phyloP scores from a whole-genome alignment of 2,113 vertebrate genomes.

The Alectura lathami region DNA sequence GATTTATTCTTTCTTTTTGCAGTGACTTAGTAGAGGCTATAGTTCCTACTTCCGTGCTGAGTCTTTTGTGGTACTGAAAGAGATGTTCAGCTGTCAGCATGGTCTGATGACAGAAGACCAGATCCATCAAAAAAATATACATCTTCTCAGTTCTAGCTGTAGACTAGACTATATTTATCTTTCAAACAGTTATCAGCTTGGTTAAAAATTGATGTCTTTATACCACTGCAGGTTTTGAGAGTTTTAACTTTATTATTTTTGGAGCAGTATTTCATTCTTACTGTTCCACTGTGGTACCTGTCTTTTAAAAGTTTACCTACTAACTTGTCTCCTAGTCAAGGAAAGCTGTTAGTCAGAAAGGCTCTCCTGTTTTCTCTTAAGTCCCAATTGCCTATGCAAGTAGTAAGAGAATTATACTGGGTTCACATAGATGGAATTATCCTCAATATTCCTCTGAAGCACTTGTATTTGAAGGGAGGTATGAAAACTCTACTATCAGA shows the following conservation, averaged over 20 bases:
- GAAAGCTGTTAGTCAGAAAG: neutral
- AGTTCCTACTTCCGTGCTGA: neutral
- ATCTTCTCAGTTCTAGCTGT: neutral
- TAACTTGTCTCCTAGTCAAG: neutral
- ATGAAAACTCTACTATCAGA: neutral
- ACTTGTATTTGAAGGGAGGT: neutral
- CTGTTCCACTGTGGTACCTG: neutral
- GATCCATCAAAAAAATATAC: neutral
- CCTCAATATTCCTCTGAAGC: neutral
- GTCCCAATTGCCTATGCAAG: neutral
- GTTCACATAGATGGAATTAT: neutral
- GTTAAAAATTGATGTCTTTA: slow-evolving; percentile 15
- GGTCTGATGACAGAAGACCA: neutral
- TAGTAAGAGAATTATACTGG: neutral
- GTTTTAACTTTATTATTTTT: neutral
- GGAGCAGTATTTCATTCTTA: slow-evolving; percentile 10
- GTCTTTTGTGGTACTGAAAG: neutral
- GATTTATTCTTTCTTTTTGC: neutral
- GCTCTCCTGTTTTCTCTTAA: neutral
- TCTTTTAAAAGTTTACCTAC: neutral
- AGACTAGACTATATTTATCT: neutral
- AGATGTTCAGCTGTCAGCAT: neutral
- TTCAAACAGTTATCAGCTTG: neutral
- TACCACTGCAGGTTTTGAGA: neutral
- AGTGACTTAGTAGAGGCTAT: neutral